Percentiles rank a stretch among this genome's conserved stretches.
These are phyloP conservation scores for Hoplodrina blanda DNA, from an alignment of 2,888 invertebrate genomes.

Conservation along the genomic window DNA sequence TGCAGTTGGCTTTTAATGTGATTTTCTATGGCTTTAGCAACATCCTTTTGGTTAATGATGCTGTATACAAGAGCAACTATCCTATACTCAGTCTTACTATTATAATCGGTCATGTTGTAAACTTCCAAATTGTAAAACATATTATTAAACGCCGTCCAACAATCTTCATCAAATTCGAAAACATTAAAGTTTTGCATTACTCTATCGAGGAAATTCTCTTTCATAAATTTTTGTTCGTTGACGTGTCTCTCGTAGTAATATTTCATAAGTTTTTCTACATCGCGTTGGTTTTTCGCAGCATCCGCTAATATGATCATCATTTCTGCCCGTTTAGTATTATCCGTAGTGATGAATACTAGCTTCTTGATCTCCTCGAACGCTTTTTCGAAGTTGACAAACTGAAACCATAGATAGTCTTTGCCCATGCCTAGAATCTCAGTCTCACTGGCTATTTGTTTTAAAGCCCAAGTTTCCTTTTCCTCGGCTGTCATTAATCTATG, in stretches of 20 bases:
- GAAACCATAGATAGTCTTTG: constrained; percentile 74
- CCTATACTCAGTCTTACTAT: constrained; percentile 60
- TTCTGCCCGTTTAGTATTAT: constrained; percentile 64
- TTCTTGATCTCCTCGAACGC: constrained; percentile 73
- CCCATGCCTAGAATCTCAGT: constrained; percentile 70
- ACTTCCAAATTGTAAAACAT: constrained; percentile 73
- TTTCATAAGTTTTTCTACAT: constrained; percentile 71
- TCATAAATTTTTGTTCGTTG: constrained; percentile 70
- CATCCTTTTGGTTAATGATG: constrained; percentile 68
- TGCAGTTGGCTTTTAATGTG: constrained; percentile 41
- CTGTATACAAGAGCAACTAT: constrained; percentile 70
- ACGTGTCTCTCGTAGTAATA: constrained; percentile 77
- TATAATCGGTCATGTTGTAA: constrained; percentile 60
- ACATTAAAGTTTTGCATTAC: constrained; percentile 68
- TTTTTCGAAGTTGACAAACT: constrained; percentile 73
- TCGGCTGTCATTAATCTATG: constrained; percentile 71
- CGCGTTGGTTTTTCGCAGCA: constrained; percentile 68
- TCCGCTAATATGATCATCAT: constrained; percentile 70
- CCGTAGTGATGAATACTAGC: constrained; percentile 65
- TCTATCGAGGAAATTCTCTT: constrained; percentile 69
- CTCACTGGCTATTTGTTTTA: constrained; percentile 69
- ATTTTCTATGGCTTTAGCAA: constrained; percentile 60
- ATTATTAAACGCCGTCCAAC: constrained; percentile 76
- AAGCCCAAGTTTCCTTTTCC: constrained; percentile 76
- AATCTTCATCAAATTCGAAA: constrained; percentile 72